Percentiles rank a stretch among this genome's conserved stretches.
Conservation (phyloP, 2,113 vertebrate genomes). For the Tautogolabrus adspersus region DNA sequence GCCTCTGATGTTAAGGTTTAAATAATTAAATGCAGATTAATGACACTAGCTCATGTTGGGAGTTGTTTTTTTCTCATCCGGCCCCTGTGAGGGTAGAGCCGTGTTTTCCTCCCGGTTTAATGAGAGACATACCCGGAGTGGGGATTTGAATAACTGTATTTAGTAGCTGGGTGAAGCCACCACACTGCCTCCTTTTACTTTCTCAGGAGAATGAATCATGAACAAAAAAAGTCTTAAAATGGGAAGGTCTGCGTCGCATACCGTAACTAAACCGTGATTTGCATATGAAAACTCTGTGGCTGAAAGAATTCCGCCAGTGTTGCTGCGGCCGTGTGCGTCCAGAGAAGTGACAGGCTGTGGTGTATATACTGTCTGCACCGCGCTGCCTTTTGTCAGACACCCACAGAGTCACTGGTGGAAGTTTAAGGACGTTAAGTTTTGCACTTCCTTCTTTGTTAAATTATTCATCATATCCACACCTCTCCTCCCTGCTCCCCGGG, state of each 20-base stretch:
- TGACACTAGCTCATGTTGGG: constrained; percentile 20
- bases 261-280: constrained; percentile 88
- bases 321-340: constrained; percentile 73
- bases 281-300: constrained; percentile 85
- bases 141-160: constrained; percentile 81
- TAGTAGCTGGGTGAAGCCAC: constrained; percentile 73
- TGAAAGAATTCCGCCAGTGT: constrained; percentile 84
- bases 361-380: constrained; percentile 67
- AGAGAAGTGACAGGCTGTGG: constrained; percentile 74
- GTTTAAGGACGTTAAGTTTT: constrained; percentile 69
- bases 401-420: constrained; percentile 64
- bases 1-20: not conserved
- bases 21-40: constrained; percentile 18
- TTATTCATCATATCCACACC: constrained; percentile 77
- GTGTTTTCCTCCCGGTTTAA: constrained; percentile 64
- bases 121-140: constrained; percentile 73
- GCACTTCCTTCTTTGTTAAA: constrained; percentile 58
- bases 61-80: constrained; percentile 44
- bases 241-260: constrained; percentile 85
- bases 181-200: constrained; percentile 73
- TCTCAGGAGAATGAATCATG: constrained; percentile 82
- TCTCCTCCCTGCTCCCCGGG: constrained; percentile 35
- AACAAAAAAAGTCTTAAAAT: constrained; percentile 83
- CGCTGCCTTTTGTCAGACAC: constrained; percentile 67
- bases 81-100: constrained; percentile 55